A percentile compares a stretch with the other conserved stretches of the same genome.
phyloP scores from a whole-genome alignment of 2,797 vertebrate genomes.

The Morelia viridis region DNA sequence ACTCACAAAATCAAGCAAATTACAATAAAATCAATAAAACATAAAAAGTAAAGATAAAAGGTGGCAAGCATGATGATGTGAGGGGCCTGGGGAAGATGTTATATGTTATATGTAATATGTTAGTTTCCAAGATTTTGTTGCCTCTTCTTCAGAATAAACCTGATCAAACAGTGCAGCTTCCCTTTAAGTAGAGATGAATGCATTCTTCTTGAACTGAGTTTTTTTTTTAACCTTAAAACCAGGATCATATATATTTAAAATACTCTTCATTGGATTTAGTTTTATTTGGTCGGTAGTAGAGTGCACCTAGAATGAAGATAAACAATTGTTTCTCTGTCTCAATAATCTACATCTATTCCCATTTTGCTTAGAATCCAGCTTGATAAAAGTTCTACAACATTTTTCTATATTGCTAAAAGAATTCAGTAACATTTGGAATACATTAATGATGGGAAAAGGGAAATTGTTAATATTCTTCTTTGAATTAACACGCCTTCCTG shows the following conservation, averaged over 20 bases:
- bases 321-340: not conserved
- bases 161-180: not conserved
- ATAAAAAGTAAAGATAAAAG: not conserved
- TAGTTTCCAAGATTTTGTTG: not conserved
- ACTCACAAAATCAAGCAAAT: not conserved
- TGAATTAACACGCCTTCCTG: not conserved
- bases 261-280: not conserved
- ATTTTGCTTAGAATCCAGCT: not conserved
- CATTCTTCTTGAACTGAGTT: too few species aligned
- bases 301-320: not conserved
- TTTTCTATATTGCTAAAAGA: not conserved
- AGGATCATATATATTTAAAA: too few species aligned
- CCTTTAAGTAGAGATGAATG: not conserved
- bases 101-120: not conserved
- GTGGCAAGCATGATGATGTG: not conserved
- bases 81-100: not conserved
- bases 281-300: not conserved
- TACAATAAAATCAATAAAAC: not conserved
- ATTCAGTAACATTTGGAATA: constrained; percentile 18
- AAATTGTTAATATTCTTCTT: constrained; percentile 31
- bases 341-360: not conserved
- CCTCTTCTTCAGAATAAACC: not conserved
- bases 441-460: not conserved
- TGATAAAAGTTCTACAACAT: not conserved
- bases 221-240: too few species aligned